Percentiles rank a stretch among this genome's conserved stretches.
Conservation (phyloP, 92 coral and sea anemone species). For the Meandrina meandrites region DNA sequence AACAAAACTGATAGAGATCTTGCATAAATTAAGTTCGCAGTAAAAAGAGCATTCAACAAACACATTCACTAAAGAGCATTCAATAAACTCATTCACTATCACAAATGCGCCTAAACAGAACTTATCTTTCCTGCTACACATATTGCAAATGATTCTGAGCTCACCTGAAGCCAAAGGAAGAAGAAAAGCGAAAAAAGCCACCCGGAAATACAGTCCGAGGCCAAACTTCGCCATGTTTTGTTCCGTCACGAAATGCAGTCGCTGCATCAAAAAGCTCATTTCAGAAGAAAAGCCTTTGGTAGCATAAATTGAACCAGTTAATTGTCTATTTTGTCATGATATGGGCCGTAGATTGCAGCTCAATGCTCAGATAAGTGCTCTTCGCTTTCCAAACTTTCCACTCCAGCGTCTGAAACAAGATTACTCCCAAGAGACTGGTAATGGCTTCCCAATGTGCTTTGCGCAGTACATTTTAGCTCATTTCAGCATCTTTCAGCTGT, state of each 20-base stretch:
- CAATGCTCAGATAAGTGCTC: neutral
- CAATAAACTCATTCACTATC: neutral
- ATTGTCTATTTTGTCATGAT: neutral
- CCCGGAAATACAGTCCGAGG: neutral
- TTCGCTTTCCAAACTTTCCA: neutral
- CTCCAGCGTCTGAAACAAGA: neutral
- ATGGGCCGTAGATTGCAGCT: neutral
- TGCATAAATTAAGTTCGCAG: no score
- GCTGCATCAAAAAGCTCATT: neutral
- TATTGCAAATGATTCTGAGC: neutral
- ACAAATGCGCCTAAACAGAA: neutral
- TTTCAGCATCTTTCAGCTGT: no score
- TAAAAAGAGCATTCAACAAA: neutral
- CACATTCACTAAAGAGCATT: neutral
- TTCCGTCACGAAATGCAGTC: neutral
- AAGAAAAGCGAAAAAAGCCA: neutral
- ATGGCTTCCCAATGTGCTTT: neutral
- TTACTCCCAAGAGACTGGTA: neutral
- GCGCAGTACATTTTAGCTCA: neutral
- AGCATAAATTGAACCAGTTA: neutral
- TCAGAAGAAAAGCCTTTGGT: neutral
- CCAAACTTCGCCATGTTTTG: neutral
- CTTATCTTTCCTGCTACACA: neutral
- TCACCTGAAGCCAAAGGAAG: conserved; percentile 9
- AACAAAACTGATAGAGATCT: neutral